phyloP scores from a whole-genome alignment of 2,113 vertebrate species.

The Lophius piscatorius region DNA sequence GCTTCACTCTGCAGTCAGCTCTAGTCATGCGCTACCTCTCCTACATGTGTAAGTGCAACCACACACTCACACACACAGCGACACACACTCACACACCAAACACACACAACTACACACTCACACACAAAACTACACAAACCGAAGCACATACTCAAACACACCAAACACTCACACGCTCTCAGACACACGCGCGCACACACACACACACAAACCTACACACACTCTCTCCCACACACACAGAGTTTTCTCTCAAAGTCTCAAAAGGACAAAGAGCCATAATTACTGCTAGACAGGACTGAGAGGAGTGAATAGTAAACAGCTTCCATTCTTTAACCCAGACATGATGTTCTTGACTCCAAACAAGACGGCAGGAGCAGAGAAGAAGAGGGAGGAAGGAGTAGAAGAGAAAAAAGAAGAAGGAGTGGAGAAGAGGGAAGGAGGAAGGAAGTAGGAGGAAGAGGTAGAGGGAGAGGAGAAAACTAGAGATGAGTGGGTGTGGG shows the following conservation, averaged over 20 bases:
- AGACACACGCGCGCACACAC: too few relatives aligned
- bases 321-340: slow-evolving; percentile 39
- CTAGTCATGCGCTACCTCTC: slow-evolving; percentile 22
- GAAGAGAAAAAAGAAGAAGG: not conserved
- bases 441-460: not conserved
- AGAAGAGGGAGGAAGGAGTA: not conserved
- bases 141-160: slow-evolving; percentile 10
- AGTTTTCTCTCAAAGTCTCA: slow-evolving; percentile 45
- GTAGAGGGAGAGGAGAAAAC: too few relatives aligned
- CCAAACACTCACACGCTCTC: too few relatives aligned
- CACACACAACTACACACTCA: slow-evolving; percentile 20
- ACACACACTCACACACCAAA: not conserved
- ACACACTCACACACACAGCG: slow-evolving; percentile 1
- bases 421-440: slow-evolving; percentile 1
- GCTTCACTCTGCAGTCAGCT: slow-evolving; percentile 56
- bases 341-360: slow-evolving; percentile 33
- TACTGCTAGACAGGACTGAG: slow-evolving; percentile 62
- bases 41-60: slow-evolving; percentile 47
- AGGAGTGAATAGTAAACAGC: slow-evolving; percentile 53
- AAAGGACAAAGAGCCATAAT: slow-evolving; percentile 64
- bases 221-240: not conserved
- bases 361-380: slow-evolving; percentile 20
- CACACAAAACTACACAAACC: not conserved
- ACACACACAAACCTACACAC: not conserved
- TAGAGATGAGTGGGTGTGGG: too few relatives aligned